Percentiles rank a stretch among this genome's conserved stretches.
Evolutionary conservation across 2,888 invertebrate species (phyloP).

Genomic region (Polyploca ridens): DNA sequence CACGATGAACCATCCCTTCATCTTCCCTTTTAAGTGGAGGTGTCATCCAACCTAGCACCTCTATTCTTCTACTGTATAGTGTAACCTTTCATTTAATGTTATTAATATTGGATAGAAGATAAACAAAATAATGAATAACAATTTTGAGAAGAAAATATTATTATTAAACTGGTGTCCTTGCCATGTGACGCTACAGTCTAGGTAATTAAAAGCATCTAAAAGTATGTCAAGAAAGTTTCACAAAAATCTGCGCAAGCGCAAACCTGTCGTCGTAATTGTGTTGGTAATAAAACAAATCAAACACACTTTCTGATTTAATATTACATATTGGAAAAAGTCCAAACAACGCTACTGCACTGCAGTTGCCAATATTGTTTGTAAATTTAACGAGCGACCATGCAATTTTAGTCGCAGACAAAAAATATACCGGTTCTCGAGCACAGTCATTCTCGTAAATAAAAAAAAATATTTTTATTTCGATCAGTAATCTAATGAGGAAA

Average conservation of each 20-base stretch:
- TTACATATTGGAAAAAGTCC: conserved; percentile 2
- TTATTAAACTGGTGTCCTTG: no score
- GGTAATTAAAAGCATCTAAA: neutral
- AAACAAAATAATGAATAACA: no score
- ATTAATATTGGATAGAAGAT: no score
- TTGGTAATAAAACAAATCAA: conserved; percentile 6
- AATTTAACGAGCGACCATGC: neutral
- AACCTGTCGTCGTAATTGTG: neutral
- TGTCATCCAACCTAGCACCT: no score
- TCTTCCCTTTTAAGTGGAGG: no score
- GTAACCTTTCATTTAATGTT: no score
- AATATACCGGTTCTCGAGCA: no score
- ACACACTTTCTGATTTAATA: conserved; percentile 3
- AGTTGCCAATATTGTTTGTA: neutral
- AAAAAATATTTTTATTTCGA: neutral
- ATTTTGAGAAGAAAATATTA: no score
- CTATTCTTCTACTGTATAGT: no score
- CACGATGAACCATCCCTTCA: no score
- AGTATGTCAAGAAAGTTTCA: neutral
- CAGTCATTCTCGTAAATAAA: neutral
- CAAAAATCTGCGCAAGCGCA: neutral
- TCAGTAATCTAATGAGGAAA: neutral
- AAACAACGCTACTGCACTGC: neutral
- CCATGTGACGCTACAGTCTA: neutral
- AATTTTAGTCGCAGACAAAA: neutral